phyloP scores from a whole-genome alignment of 2,888 invertebrate species.

The Hirudinaria manillensis region DNA sequence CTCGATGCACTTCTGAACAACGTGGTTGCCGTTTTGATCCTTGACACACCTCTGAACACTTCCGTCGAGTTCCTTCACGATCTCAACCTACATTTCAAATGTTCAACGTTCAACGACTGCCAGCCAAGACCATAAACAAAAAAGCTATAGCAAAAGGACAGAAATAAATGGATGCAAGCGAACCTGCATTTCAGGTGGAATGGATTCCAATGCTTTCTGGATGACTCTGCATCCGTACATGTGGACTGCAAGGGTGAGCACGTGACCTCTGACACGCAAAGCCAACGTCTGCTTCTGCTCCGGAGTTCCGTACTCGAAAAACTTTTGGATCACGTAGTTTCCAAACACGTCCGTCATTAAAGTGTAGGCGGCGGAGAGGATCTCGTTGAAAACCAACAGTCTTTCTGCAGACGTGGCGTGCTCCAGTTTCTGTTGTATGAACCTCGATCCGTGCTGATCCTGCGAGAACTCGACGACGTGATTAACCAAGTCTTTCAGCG shows the following conservation, averaged over 20 bases:
- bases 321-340: constrained; percentile 65
- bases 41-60: constrained; percentile 98
- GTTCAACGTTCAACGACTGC: background rate
- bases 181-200: constrained; percentile 82
- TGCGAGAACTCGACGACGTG: constrained; percentile 99
- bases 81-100: constrained; percentile 65
- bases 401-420: constrained; percentile 91
- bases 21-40: constrained; percentile 99
- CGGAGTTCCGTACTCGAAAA: constrained; percentile 94
- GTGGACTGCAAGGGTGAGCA: constrained; percentile 89
- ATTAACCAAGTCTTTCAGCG: constrained; percentile 83
- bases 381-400: constrained; percentile 95
- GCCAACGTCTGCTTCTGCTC: constrained; percentile 94
- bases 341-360: constrained; percentile 99
- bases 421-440: constrained; percentile 98
- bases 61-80: constrained; percentile 92
- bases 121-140: background rate
- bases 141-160: background rate
- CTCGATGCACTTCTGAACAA: constrained; percentile 98
- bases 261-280: constrained; percentile 72
- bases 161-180: constrained; percentile 8
- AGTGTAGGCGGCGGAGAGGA: constrained; percentile 64
- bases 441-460: constrained; percentile 94
- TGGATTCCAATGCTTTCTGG: constrained; percentile 95
- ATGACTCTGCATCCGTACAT: constrained; percentile 99